Conservation (phyloP, 2,888 invertebrate species). For the Eupithecia pulchellata region DNA sequence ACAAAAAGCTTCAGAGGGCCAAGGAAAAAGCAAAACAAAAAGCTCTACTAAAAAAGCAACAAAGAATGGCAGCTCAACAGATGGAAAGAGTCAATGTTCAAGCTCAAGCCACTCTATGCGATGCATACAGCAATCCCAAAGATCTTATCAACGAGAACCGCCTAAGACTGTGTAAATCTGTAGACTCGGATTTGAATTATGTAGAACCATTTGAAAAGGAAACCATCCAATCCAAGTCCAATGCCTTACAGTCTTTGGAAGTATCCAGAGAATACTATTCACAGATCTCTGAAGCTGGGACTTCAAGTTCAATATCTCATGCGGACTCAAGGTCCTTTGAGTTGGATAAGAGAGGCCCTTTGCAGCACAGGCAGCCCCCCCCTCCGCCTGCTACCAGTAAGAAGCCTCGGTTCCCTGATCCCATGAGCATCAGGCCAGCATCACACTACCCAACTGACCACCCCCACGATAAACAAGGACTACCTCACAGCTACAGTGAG, state of each 20-base stretch:
- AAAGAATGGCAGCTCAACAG: constrained; percentile 61
- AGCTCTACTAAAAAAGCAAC: constrained; percentile 78
- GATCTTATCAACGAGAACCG: constrained; percentile 75
- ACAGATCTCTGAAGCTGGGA: constrained; percentile 62
- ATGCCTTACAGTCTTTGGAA: constrained; percentile 76
- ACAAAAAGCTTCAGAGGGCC: constrained; percentile 78
- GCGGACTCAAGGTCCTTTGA: constrained; percentile 67
- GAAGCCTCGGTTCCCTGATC: constrained; percentile 81
- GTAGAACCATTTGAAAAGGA: constrained; percentile 82
- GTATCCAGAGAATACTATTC: constrained; percentile 73
- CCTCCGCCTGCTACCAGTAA: constrained; percentile 72
- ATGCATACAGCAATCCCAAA: constrained; percentile 79
- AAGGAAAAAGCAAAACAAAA: constrained; percentile 80
- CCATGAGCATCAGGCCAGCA: constrained; percentile 78
- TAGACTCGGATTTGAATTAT: constrained; percentile 80
- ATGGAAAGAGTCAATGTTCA: constrained; percentile 44
- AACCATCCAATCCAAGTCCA: constrained; percentile 78
- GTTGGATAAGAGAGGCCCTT: constrained; percentile 55
- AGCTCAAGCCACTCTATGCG: constrained; percentile 70
- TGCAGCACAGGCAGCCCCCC: constrained; percentile 76
- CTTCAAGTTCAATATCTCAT: constrained; percentile 62
- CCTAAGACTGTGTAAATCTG: constrained; percentile 76
- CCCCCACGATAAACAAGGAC: constrained; percentile 51
- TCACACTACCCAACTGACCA: constrained; percentile 75
- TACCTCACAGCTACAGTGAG: constrained; percentile 77